A percentile compares a stretch with the other conserved stretches of the same genome.
Evolutionary conservation across 2,888 invertebrate genomes (phyloP).

Genomic region (Epinotia brunnichana): DNA sequence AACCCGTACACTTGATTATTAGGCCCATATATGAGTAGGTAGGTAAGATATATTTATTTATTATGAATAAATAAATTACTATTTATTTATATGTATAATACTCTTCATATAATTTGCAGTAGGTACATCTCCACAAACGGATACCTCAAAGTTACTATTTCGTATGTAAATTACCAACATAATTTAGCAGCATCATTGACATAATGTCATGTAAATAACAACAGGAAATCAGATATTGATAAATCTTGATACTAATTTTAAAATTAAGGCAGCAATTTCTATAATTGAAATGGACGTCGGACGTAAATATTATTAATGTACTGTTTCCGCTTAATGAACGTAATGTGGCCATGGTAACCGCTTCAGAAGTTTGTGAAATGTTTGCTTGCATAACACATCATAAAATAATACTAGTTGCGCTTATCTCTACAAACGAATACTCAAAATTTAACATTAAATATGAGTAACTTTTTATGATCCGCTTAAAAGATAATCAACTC

Average conservation of each 20-base stretch:
- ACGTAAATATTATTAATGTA: slow-evolving; percentile 32
- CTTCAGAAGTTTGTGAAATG: slow-evolving; percentile 21
- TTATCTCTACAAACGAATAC: background rate
- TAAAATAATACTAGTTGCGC: background rate
- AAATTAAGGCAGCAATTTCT: slow-evolving; percentile 27
- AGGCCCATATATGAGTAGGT: too few species aligned
- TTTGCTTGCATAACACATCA: background rate
- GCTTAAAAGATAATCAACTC: background rate
- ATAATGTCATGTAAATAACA: slow-evolving; percentile 22
- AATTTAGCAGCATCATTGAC: background rate
- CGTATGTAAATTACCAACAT: background rate
- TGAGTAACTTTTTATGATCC: background rate
- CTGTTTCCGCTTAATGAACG: slow-evolving; percentile 29
- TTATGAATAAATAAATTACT: too few species aligned
- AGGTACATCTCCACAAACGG: too few species aligned
- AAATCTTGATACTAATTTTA: slow-evolving; percentile 16
- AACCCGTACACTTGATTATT: too few species aligned
- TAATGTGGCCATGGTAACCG: slow-evolving; percentile 5
- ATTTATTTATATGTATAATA: too few species aligned
- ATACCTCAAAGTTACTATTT: too few species aligned
- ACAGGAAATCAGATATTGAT: slow-evolving; percentile 13
- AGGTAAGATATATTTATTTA: too few species aligned
- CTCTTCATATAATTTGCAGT: too few species aligned
- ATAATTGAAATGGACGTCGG: slow-evolving; percentile 26
- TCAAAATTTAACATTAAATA: too few species aligned